Evolutionary conservation across 2,113 vertebrate species (phyloP).

Genomic region (Atractosteus spatula): DNA sequence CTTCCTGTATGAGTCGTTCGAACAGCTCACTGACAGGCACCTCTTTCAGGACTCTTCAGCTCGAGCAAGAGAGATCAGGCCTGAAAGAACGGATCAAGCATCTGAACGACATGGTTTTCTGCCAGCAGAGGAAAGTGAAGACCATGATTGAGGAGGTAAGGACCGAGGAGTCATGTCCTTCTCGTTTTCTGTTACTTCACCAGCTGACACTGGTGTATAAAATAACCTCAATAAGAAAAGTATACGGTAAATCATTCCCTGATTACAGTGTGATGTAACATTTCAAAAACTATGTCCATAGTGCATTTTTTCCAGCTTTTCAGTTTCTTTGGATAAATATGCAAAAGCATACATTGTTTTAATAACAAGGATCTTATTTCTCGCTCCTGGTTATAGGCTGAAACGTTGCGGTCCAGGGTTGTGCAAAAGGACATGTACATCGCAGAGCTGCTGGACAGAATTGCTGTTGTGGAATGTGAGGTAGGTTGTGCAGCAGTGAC

Average conservation of each 20-base stretch:
- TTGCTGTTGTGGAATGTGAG: slow-evolving; percentile 95
- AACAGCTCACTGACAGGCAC: neutral
- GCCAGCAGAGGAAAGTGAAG: slow-evolving; percentile 97
- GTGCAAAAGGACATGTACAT: slow-evolving; percentile 93
- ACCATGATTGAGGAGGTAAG: slow-evolving; percentile 96
- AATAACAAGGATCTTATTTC: slow-evolving; percentile 13
- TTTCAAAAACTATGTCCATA: too few relatives aligned
- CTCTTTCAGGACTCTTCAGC: slow-evolving; percentile 70
- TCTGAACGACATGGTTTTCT: slow-evolving; percentile 96
- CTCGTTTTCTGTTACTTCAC: neutral
- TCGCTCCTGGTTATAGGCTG: slow-evolving; percentile 68
- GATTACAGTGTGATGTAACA: neutral
- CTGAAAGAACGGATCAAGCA: slow-evolving; percentile 89
- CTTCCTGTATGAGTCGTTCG: neutral
- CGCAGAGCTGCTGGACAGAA: slow-evolving; percentile 91
- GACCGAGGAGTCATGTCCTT: neutral
- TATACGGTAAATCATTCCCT: neutral
- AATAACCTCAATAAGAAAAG: too few relatives aligned
- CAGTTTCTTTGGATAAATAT: too few relatives aligned
- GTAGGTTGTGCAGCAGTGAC: slow-evolving; percentile 58
- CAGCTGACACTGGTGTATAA: too few relatives aligned
- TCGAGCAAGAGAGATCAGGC: slow-evolving; percentile 76
- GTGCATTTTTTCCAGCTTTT: too few relatives aligned
- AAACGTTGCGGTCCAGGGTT: slow-evolving; percentile 79
- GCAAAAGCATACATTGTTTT: too few relatives aligned